Evolutionary conservation across 2,888 invertebrate species (phyloP).

Genomic region (Brachylomia viminalis): DNA sequence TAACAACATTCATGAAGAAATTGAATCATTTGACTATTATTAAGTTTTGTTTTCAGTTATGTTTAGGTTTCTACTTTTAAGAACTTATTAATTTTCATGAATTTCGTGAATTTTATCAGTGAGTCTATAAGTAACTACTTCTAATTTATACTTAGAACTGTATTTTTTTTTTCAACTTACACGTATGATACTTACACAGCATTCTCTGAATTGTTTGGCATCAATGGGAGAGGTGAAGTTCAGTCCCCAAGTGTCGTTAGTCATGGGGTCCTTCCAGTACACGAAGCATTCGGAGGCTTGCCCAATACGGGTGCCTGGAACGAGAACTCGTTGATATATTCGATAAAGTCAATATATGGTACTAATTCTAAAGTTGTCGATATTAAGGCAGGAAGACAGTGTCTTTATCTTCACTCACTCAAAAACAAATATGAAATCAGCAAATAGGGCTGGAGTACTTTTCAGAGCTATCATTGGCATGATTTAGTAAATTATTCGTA

Average conservation of each 20-base stretch:
- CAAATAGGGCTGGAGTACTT: neutral
- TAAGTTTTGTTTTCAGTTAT: neutral
- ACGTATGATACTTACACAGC: conserved; percentile 95
- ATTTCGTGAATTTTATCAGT: neutral
- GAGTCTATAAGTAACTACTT: neutral
- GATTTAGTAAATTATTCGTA: neutral
- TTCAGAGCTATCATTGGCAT: neutral
- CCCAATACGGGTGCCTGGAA: conserved; percentile 97
- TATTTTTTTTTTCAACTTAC: conserved; percentile 38
- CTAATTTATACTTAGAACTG: neutral
- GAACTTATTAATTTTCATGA: neutral
- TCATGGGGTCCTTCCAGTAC: conserved; percentile 99
- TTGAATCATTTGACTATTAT: conserved; percentile 1
- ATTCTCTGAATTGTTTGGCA: conserved; percentile 98
- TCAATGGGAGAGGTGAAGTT: conserved; percentile 99
- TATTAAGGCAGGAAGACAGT: neutral
- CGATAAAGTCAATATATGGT: neutral
- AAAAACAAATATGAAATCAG: neutral
- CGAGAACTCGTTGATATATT: conserved; percentile 32
- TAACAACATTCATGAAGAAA: neutral
- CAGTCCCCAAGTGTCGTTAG: conserved; percentile 99
- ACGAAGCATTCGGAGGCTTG: conserved; percentile 99
- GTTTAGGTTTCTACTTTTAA: neutral
- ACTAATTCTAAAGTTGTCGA: neutral
- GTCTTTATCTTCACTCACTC: neutral